Conservation (phyloP, 2,888 invertebrate species). For the Plemyria rubiginata region DNA sequence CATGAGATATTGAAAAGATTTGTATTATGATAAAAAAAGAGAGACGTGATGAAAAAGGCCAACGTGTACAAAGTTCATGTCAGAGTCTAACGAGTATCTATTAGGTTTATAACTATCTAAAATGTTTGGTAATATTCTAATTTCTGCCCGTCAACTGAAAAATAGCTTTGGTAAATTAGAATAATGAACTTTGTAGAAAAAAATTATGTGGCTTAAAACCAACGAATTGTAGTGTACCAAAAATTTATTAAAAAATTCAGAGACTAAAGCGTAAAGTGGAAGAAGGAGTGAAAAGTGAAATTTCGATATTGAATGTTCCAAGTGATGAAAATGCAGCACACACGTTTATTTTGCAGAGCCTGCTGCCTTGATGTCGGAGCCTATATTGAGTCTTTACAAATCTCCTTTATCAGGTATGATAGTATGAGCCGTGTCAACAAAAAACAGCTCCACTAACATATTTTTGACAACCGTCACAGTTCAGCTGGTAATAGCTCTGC, state of each 20-base stretch:
- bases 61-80: slow-evolving; percentile 53
- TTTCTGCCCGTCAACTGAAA: too few species aligned
- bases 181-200: too few species aligned
- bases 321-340: slow-evolving; percentile 29
- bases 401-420: slow-evolving; percentile 79
- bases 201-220: too few species aligned
- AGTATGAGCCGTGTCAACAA: slow-evolving; percentile 7
- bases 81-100: slow-evolving; percentile 41
- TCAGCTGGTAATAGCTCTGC: too few species aligned
- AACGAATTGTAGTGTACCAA: too few species aligned
- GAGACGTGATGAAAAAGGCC: slow-evolving; percentile 47
- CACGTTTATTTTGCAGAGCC: slow-evolving; percentile 73
- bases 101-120: slow-evolving; percentile 24
- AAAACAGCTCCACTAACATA: too few species aligned
- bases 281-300: slow-evolving; percentile 16
- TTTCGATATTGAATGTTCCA: slow-evolving; percentile 1
- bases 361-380: slow-evolving; percentile 77
- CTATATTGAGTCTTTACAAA: slow-evolving; percentile 81
- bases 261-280: neutral
- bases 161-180: too few species aligned
- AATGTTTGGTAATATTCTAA: neutral
- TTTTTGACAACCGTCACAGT: too few species aligned
- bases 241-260: neutral
- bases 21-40: slow-evolving; percentile 47
- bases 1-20: slow-evolving; percentile 49